Evolutionary conservation across 2,888 invertebrate genomes (phyloP).

Genomic region (Spilosoma lubricipeda): DNA sequence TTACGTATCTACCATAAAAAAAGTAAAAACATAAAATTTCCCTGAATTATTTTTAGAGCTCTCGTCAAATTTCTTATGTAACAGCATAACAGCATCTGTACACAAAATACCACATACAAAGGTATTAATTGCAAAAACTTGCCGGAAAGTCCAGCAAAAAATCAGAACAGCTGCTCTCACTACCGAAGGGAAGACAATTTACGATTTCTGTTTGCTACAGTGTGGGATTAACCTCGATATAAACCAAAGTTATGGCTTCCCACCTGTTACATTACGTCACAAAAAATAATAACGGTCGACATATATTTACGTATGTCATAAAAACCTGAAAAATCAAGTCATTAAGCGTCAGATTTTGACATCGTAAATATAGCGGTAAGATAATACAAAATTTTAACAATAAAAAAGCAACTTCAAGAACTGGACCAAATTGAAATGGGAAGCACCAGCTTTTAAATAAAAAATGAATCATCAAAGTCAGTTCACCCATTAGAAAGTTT

Average conservation of each 20-base stretch:
- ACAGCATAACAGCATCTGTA: neutral
- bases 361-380: conserved; percentile 18
- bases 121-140: neutral
- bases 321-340: conserved; percentile 33
- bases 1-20: neutral
- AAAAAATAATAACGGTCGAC: conserved; percentile 43
- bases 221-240: conserved; percentile 35
- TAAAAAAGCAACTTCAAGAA: too few species aligned
- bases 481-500: too few species aligned
- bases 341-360: conserved; percentile 20
- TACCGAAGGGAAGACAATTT: conserved; percentile 33
- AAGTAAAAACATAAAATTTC: neutral
- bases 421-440: too few species aligned
- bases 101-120: neutral
- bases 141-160: conserved; percentile 7
- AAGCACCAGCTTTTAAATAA: too few species aligned
- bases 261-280: conserved; percentile 42
- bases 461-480: too few species aligned
- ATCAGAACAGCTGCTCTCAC: conserved; percentile 5
- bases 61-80: neutral
- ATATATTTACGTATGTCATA: conserved; percentile 26
- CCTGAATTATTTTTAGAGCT: neutral
- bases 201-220: conserved; percentile 38
- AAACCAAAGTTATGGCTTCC: conserved; percentile 34
- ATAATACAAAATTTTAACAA: neutral